Evolutionary conservation across 2,888 invertebrate species (phyloP), one percentile per base, ranked within the genome.

Genomic region (Sisyra nigra): DNA sequence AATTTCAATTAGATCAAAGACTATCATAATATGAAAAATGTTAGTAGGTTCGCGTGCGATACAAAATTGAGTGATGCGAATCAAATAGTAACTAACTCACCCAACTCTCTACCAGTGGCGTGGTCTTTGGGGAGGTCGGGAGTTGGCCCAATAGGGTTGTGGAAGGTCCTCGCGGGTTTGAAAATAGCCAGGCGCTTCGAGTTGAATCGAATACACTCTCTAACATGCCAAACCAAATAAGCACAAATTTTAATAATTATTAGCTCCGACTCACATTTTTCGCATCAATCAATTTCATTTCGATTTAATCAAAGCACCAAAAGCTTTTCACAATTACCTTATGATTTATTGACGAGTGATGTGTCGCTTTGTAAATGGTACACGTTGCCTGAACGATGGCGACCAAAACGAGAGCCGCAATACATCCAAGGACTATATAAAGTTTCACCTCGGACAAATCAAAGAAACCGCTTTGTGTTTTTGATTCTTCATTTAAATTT

Each of bases 341-440:
- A 56, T 74, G 73, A 50, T 68, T 69, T 47, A 70, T 65, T 10
- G 57, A 50, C n/a, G 58, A 55, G 48, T 67, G 68, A 50, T 68
- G 71, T 14, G 74, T 72, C 1, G 76, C 73, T 53, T 75, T 72
- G 60, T 82, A 80, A 38, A 91, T 73, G 2, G 88, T 89, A 57
- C 88, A 87, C 41, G 68, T 75, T 0, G 88, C 89, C 65, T 91
- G 91, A 38, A 91, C 66, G 9, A 89, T 53, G 1, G 86, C 85
- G 33, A 91, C 72, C 14, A 87, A 65, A 29, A 89, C 66, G 35
- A 92, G 62, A 0, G 87, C 87, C 1, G 73, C 77, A 44, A 89
- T 78, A 52, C 87, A 84, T 6, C 81, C 89, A 46, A 85, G 66
- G 34, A 89, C 85, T 47, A 85, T 79, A 67, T 85, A 87, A 46